phyloP scores from a whole-genome alignment of 1,140 invertebrate genomes.

The Bacillus rossius region DNA sequence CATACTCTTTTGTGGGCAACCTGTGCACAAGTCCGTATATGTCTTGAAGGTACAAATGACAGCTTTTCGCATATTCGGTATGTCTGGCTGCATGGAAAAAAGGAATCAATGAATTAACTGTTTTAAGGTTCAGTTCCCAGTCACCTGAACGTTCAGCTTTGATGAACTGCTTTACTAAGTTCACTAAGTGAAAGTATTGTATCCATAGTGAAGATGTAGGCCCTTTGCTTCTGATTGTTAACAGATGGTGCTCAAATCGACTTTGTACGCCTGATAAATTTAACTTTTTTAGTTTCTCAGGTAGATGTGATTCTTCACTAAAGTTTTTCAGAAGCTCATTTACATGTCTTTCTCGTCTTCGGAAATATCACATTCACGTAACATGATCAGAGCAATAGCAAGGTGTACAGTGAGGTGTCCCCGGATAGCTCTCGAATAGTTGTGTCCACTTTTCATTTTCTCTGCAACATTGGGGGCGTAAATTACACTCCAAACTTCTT shows the following conservation, averaged over 20 bases:
- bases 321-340: too few relatives aligned
- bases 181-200: conserved; percentile 41
- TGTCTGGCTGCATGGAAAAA: conserved; percentile 41
- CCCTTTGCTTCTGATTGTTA: conserved; percentile 27
- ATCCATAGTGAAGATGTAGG: conserved; percentile 40
- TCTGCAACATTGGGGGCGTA: conserved; percentile 30
- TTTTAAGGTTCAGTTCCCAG: conserved; percentile 34
- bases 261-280: too few relatives aligned
- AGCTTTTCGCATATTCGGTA: conserved; percentile 32
- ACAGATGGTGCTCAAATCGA: not conserved
- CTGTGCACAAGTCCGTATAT: conserved; percentile 1
- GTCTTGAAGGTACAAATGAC: conserved; percentile 30
- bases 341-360: too few relatives aligned
- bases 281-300: too few relatives aligned
- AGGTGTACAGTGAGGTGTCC: conserved; percentile 26
- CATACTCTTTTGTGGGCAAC: too few relatives aligned
- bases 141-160: conserved; percentile 33
- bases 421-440: conserved; percentile 38
- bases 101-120: conserved; percentile 37
- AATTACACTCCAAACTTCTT: conserved; percentile 30
- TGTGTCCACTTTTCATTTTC: conserved; percentile 38
- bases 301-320: too few relatives aligned
- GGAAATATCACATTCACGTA: too few relatives aligned
- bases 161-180: conserved; percentile 38
- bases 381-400: too few relatives aligned